Percentiles rank a stretch among this genome's conserved stretches.
Evolutionary conservation across 2,888 invertebrate genomes (phyloP).

Genomic region (Phalera bucephala): DNA sequence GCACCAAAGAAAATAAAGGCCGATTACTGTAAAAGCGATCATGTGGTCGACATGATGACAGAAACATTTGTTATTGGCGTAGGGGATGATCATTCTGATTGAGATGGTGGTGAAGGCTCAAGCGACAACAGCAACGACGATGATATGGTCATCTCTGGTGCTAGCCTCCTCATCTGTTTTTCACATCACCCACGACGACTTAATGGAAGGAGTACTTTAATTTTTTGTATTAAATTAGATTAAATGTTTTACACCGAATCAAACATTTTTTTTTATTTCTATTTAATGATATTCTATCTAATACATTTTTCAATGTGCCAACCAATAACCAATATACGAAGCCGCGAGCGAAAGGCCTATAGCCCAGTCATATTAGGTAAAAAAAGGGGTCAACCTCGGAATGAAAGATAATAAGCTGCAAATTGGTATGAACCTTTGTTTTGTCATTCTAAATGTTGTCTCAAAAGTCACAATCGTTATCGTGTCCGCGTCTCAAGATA

Average conservation of each 20-base stretch:
- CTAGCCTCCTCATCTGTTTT: not conserved
- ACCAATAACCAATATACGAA: too few relatives aligned
- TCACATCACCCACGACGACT: not conserved
- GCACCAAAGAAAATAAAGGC: slow-evolving; percentile 11
- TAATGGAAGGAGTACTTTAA: slow-evolving; percentile 2
- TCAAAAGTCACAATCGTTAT: too few relatives aligned
- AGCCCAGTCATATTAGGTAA: too few relatives aligned
- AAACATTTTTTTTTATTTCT: slow-evolving; percentile 2
- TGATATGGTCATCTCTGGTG: not conserved
- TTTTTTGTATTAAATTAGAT: slow-evolving; percentile 3
- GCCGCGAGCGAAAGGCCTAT: too few relatives aligned
- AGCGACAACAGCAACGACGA: not conserved
- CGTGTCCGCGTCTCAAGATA: too few relatives aligned
- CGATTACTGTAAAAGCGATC: slow-evolving; percentile 13
- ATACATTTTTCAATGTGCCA: too few relatives aligned
- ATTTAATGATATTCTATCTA: not conserved
- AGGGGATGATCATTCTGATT: not conserved
- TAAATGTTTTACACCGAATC: slow-evolving; percentile 3
- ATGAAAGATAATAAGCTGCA: too few relatives aligned
- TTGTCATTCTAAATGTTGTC: too few relatives aligned
- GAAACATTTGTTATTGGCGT: slow-evolving; percentile 9
- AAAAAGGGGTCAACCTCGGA: too few relatives aligned
- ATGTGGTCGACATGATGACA: slow-evolving; percentile 9
- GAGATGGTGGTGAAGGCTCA: not conserved
- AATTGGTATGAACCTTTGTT: too few relatives aligned